A percentile compares a stretch with the other conserved stretches of the same genome.
phyloP scores from a whole-genome alignment of 2,113 vertebrate genomes.

The Irena cyanogastra region DNA sequence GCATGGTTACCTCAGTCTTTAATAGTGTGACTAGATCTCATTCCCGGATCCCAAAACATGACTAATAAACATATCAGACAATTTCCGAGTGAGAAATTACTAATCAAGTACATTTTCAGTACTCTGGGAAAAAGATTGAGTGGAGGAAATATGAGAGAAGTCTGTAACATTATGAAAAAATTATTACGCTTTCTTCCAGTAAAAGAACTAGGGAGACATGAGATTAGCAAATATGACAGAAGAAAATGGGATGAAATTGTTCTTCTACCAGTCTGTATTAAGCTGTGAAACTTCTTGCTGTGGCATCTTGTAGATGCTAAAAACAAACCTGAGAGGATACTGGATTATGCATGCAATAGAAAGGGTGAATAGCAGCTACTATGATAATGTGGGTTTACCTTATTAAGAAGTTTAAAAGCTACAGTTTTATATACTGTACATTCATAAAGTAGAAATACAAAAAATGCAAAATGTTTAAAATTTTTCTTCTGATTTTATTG shows the following conservation, averaged over 20 bases:
- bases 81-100: background rate
- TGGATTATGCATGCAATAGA: background rate
- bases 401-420: background rate
- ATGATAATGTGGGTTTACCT: background rate
- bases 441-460: background rate
- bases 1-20: background rate
- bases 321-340: background rate
- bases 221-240: background rate
- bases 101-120: background rate
- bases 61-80: background rate
- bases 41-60: background rate
- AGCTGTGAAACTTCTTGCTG: background rate
- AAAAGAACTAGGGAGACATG: background rate
- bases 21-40: background rate
- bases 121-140: background rate
- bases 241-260: background rate
- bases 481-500: slow-evolving; percentile 16
- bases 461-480: background rate
- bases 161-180: background rate
- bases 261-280: background rate
- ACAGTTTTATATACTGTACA: background rate
- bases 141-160: background rate
- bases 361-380: background rate
- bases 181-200: background rate
- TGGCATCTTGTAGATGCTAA: background rate